Conservation (phyloP, 2,888 invertebrate genomes). For the Alentia gelatinosa region DNA sequence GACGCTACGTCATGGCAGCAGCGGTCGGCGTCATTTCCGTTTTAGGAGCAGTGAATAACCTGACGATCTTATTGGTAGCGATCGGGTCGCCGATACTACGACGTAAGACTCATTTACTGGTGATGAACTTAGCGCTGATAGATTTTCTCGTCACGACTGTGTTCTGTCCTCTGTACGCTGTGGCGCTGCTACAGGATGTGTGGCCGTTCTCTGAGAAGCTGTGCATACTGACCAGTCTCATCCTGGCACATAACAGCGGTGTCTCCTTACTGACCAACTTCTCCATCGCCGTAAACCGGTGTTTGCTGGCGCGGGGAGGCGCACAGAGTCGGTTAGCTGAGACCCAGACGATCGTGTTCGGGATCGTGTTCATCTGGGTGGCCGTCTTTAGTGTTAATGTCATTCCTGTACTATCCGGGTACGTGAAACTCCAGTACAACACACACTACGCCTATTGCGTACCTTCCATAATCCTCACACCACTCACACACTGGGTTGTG, state of each 20-base stretch:
- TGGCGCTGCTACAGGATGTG: neutral
- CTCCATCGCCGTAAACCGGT: constrained; percentile 23
- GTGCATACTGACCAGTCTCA: neutral
- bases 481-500: neutral
- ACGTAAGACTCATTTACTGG: constrained; percentile 5
- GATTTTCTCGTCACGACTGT: neutral
- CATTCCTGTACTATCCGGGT: neutral
- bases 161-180: constrained; percentile 19
- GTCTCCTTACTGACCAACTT: constrained; percentile 43
- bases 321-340: neutral
- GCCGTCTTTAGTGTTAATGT: constrained; percentile 13
- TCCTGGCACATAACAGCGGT: constrained; percentile 32
- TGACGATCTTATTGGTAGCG: neutral
- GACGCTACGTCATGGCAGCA: neutral
- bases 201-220: neutral
- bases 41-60: constrained; percentile 16
- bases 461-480: neutral
- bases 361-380: neutral
- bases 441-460: neutral
- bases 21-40: neutral
- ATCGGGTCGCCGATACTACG: neutral
- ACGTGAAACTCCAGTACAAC: neutral
- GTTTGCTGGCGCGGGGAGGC: neutral
- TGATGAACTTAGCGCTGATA: constrained; percentile 30
- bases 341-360: neutral